These are phyloP conservation scores for Sminthurides aquaticus DNA, from an alignment of 2,888 invertebrate species.

Conservation along the genomic window DNA sequence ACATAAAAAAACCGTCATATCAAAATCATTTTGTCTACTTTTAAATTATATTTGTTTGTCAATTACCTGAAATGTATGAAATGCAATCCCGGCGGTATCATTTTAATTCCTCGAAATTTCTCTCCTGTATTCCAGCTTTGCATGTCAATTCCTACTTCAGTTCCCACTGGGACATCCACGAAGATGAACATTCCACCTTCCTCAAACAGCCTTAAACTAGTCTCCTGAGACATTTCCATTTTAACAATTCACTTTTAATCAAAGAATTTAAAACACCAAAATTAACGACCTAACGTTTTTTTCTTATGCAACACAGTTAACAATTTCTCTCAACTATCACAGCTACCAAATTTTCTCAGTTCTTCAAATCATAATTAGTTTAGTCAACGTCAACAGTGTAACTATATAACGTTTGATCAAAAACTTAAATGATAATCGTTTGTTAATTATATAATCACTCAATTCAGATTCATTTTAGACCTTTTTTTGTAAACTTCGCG, in stretches of 20 bases:
- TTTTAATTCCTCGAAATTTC: conserved; percentile 90
- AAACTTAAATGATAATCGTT: too few relatives aligned
- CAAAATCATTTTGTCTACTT: too few relatives aligned
- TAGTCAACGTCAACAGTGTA: neutral
- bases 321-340: too few relatives aligned
- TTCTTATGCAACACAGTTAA: too few relatives aligned
- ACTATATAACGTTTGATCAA: too few relatives aligned
- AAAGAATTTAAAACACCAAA: neutral
- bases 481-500: too few relatives aligned
- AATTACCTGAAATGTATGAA: conserved; percentile 79
- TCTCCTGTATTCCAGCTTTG: conserved; percentile 83
- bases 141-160: conserved; percentile 94
- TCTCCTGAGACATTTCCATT: conserved; percentile 62
- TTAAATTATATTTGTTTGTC: too few relatives aligned
- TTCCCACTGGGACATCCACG: conserved; percentile 77
- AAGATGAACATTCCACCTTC: conserved; percentile 79
- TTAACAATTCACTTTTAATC: neutral
- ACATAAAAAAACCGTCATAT: neutral
- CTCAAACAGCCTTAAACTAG: conserved; percentile 65
- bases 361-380: neutral
- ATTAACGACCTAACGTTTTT: too few relatives aligned
- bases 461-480: too few relatives aligned
- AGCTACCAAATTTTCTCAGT: too few relatives aligned
- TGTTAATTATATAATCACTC: too few relatives aligned
- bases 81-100: conserved; percentile 96